phyloP scores from a whole-genome alignment of 2,888 invertebrate species.

The Colostygia pectinataria region DNA sequence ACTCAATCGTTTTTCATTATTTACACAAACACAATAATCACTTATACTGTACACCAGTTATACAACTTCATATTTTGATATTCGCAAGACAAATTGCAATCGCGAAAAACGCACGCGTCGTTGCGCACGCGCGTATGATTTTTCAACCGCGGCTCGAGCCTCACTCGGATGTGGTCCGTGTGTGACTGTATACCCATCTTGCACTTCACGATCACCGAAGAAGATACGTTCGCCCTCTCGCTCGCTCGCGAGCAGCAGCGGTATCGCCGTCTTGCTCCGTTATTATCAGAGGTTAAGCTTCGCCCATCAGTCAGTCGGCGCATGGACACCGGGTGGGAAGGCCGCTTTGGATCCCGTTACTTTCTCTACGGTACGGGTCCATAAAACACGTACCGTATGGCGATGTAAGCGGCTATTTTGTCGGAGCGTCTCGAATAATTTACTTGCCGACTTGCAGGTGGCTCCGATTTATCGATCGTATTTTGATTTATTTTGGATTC shows the following conservation, averaged over 20 bases:
- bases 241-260: slow-evolving; percentile 43
- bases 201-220: slow-evolving; percentile 81
- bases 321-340: slow-evolving; percentile 73
- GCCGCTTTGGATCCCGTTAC: slow-evolving; percentile 69
- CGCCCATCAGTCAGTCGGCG: slow-evolving; percentile 79
- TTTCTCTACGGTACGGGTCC: slow-evolving; percentile 61
- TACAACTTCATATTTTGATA: slow-evolving; percentile 42
- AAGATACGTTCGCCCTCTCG: slow-evolving; percentile 69
- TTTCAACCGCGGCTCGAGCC: slow-evolving; percentile 70
- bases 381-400: slow-evolving; percentile 70
- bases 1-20: slow-evolving; percentile 51
- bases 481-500: slow-evolving; percentile 38
- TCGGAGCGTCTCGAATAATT: slow-evolving; percentile 57
- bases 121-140: slow-evolving; percentile 74
- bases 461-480: slow-evolving; percentile 44
- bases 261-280: slow-evolving; percentile 65
- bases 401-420: slow-evolving; percentile 58
- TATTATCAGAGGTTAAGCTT: slow-evolving; percentile 81
- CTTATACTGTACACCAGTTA: slow-evolving; percentile 27
- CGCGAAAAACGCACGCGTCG: slow-evolving; percentile 59
- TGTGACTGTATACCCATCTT: slow-evolving; percentile 82
- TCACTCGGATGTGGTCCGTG: slow-evolving; percentile 80
- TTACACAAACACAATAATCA: slow-evolving; percentile 50
- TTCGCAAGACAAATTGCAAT: slow-evolving; percentile 40
- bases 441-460: slow-evolving; percentile 62